A percentile compares a stretch with the other conserved stretches of the same genome.
Evolutionary conservation across 2,797 vertebrate species (phyloP).

Genomic region (Agapornis canus): DNA sequence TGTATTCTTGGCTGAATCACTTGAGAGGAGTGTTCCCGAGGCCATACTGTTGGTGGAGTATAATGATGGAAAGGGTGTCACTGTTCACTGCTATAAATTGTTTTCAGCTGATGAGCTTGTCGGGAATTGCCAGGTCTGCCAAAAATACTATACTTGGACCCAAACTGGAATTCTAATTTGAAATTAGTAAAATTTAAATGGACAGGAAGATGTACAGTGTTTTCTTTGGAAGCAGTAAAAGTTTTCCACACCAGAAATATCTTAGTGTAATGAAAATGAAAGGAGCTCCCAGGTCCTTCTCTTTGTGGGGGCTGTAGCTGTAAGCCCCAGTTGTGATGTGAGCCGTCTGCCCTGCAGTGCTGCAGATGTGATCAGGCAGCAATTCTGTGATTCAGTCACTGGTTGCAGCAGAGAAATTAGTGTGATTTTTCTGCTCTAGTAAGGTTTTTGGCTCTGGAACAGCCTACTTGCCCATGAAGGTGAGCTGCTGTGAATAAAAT

Average conservation of each 20-base stretch:
- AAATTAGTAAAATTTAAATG: not conserved
- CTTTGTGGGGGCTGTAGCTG: not conserved
- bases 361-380: not conserved
- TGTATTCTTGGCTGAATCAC: not conserved
- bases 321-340: not conserved
- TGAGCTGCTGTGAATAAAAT: not conserved
- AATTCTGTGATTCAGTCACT: rapidly evolving
- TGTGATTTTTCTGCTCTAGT: not conserved
- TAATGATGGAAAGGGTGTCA: not conserved
- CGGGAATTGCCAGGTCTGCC: not conserved
- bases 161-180: not conserved
- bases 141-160: not conserved
- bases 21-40: not conserved
- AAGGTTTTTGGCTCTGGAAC: not conserved
- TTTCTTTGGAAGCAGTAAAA: not conserved
- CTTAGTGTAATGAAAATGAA: not conserved
- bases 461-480: not conserved
- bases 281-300: not conserved
- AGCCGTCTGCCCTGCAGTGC: not conserved
- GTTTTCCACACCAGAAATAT: not conserved
- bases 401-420: not conserved
- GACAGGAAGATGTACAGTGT: not conserved
- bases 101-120: not conserved
- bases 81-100: not conserved
- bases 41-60: not conserved